These are phyloP conservation scores for Hexactinellida sp. DNA, from an alignment of 37 sponge, comb jelly and placozoan genomes.

Conservation along the genomic window DNA sequence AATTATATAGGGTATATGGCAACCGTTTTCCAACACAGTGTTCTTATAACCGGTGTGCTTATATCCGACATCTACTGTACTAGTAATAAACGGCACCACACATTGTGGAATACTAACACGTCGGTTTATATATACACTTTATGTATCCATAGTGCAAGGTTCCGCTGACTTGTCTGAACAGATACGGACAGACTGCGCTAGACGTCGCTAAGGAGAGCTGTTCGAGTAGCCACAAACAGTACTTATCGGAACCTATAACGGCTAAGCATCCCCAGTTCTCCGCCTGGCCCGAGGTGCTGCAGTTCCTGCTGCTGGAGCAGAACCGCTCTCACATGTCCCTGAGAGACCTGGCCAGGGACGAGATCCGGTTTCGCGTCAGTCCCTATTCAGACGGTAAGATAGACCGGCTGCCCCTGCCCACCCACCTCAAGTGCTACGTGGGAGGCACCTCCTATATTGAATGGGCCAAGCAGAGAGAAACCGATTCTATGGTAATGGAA, in stretches of 20 bases:
- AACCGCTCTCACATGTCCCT: background rate
- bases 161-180: background rate
- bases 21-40: too few species aligned
- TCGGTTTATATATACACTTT: background rate
- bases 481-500: too few species aligned
- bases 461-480: background rate
- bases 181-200: background rate
- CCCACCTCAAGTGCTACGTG: background rate
- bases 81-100: too few species aligned
- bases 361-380: background rate
- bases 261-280: background rate
- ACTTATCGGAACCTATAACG: background rate
- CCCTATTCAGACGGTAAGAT: background rate
- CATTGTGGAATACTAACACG: too few species aligned
- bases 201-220: background rate
- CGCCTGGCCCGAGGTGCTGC: background rate
- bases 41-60: too few species aligned
- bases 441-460: background rate
- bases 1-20: too few species aligned
- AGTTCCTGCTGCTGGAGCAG: background rate
- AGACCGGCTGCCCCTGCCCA: background rate
- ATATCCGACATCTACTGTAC: too few species aligned
- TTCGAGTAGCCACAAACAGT: background rate
- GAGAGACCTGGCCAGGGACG: background rate
- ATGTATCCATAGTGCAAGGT: background rate